Evolutionary conservation across 2,797 vertebrate genomes (phyloP), one percentile per base, ranked within the genome.

Genomic region (Clarias pachynema): DNA sequence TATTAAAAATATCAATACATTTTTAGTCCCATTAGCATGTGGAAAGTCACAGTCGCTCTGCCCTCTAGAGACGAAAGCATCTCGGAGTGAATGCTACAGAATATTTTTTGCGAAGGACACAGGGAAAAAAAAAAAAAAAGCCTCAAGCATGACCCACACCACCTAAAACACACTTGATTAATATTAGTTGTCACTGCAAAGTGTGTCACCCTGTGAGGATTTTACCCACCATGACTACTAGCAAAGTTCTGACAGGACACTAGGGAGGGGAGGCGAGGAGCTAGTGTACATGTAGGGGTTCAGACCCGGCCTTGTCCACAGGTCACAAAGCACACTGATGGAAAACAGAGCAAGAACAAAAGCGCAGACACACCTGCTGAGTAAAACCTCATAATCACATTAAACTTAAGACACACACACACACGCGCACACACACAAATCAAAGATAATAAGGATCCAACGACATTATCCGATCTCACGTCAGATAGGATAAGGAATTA

Each of bases 181-280:
- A 80, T 80, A 66, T 80, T 66, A 80, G 79, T 80, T 80, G 79
- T 80, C 79, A 66, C 40, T 49, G 31, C 62, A 80, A 80, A 80
- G 62, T 80, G 62, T 80, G 79, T 80, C 79, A 80, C 79, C 75
- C 62, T 66, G 79, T 79, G 60, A 79, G 78, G 78, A 44, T 79
- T 80, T 63, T 66, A 53, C 79, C 8, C 62, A 66, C 40, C 59
- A 40, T 1, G 37, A 40, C 24, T 65, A 66, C 78, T 65, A 65
- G 60, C 20, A 0, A 37, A 20, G 37, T 53, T 37, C 62, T 80
- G 37, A 80, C 60, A 80, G 62, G 62, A 49, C 29, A 40, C 26
- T 18, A 15, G 34, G 5, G 40, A n/a, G 60, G 60, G 60, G 60
- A 24, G n/a, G 26, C 22, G 40, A 7, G n/a, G 4, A 20, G 62